Evolutionary conservation across 1,140 invertebrate species (phyloP).

Genomic region (Dolichoris vasculosae): DNA sequence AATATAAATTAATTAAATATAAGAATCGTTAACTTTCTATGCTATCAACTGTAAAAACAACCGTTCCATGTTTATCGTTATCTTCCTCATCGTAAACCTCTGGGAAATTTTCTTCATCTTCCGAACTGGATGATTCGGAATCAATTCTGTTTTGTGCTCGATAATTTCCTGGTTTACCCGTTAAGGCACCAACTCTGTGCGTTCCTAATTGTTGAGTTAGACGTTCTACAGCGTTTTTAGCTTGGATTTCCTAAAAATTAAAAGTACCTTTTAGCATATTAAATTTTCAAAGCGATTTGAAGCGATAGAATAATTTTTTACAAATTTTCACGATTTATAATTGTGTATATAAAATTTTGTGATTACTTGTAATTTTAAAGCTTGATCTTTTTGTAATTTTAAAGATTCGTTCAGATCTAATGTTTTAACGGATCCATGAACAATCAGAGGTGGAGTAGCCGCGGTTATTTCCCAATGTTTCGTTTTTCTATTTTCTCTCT

Average conservation of each 20-base stretch:
- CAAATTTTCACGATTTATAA: not conserved
- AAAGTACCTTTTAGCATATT: not conserved
- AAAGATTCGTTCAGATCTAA: conserved; percentile 78
- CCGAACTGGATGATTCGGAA: conserved; percentile 58
- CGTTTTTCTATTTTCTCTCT: conserved; percentile 76
- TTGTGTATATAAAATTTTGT: not conserved
- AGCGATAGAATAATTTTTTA: not conserved
- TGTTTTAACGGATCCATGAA: conserved; percentile 76
- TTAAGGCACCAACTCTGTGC: conserved; percentile 49
- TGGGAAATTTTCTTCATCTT: conserved; percentile 63
- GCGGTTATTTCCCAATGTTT: conserved; percentile 82
- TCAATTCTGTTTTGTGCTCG: conserved; percentile 56
- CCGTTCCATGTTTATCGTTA: conserved; percentile 69
- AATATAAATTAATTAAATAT: conserved; percentile 38
- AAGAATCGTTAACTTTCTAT: conserved; percentile 55
- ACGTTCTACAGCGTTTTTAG: conserved; percentile 72
- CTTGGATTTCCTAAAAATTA: conserved; percentile 70
- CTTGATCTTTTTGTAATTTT: conserved; percentile 74
- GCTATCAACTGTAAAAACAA: conserved; percentile 66
- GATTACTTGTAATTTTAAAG: conserved; percentile 68
- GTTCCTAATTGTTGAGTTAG: conserved; percentile 64
- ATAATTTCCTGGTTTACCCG: conserved; percentile 57
- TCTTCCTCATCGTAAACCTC: conserved; percentile 72
- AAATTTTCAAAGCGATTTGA: not conserved
- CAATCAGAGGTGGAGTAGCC: conserved; percentile 77